Base-by-base conservation (phyloP, 2,797 vertebrate genomes). In the Pelobates cultripes region DNA sequence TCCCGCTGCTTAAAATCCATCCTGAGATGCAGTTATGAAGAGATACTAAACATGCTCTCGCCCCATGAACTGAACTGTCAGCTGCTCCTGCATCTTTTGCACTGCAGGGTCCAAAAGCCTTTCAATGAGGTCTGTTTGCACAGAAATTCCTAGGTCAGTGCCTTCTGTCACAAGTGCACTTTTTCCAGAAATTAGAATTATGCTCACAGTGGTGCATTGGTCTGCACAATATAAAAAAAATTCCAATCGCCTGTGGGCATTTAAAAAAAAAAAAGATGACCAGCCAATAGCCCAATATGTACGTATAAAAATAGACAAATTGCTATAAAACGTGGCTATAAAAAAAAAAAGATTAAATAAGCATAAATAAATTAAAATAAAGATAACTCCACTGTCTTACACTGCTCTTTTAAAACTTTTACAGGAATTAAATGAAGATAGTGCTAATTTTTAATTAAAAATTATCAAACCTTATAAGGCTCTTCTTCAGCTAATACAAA, bases 221-320 rank as follows among this genome's bases (percentile, higher is more conserved):
- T 64, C 66, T 84, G 72, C 70, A 68, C 43, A 72, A 43, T 66
- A 41, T 71, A 61, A 69, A 74, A 57, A 43, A 68, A 75, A 84
- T 76, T 28, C 73, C 2, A 61, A 75, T 17, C 66, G 74, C 86
- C 40, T 57, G 75, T 57, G 51, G 43, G 68, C 64, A 61, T 45
- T 40, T 79, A 79, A 14, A 57, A 78, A 78, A 75, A 85, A 86
- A 17, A 80, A 75, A 85, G 85, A 84, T 67, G 80, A 28, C 86
- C 73, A 88, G 47, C 75, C 84, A 86, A 28, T 28, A 28, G 28
- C 28, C 28, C 28, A 28, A 28, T 28, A 28, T 28, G 28, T 28
- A 28, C 2, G 28, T 28, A 28, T 28, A 28, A 28, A 28, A 28
- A 28, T 28, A 28, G 28, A 28, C 28, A 28, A 28, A 28, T 28